phyloP scores from a whole-genome alignment of 1,140 invertebrate genomes.

The Heterodera carotae region DNA sequence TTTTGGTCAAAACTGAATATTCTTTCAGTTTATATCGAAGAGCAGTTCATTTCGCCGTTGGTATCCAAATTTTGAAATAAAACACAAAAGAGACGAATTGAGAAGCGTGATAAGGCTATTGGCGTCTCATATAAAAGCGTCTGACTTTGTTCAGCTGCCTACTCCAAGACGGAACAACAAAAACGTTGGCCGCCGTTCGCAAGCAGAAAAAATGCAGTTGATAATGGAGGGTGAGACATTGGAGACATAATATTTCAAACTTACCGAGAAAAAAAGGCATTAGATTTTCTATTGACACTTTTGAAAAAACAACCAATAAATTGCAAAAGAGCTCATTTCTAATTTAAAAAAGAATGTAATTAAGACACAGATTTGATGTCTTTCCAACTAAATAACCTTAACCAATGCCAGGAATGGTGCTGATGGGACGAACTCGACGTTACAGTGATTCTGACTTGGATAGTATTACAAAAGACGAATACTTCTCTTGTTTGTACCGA shows the following conservation, averaged over 20 bases:
- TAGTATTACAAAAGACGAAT: slow-evolving; percentile 8
- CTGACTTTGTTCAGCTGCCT: slow-evolving; percentile 29
- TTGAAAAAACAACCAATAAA: too few species aligned
- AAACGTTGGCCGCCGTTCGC: neutral
- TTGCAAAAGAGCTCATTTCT: neutral
- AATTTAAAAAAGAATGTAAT: neutral
- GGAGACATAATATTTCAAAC: too few species aligned
- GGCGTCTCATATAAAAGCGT: slow-evolving; percentile 28
- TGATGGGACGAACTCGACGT: slow-evolving; percentile 25
- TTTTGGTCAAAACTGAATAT: too few species aligned
- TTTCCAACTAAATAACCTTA: too few species aligned
- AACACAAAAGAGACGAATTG: slow-evolving; percentile 44
- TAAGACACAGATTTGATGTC: too few species aligned
- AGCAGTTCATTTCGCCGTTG: slow-evolving; percentile 26
- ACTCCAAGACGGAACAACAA: slow-evolving; percentile 18
- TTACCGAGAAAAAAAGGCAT: too few species aligned
- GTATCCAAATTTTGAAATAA: slow-evolving; percentile 41
- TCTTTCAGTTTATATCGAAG: slow-evolving; percentile 3
- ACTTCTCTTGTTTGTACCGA: slow-evolving; percentile 23
- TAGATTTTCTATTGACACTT: neutral
- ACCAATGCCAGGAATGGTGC: slow-evolving; percentile 4
- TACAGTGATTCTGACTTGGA: slow-evolving; percentile 23
- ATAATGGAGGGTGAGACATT: slow-evolving; percentile 16
- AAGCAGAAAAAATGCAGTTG: slow-evolving; percentile 22
- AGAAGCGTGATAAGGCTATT: slow-evolving; percentile 32